These are phyloP conservation scores for Eupithecia exiguata DNA, from an alignment of 2,888 invertebrate species.

Conservation along the genomic window DNA sequence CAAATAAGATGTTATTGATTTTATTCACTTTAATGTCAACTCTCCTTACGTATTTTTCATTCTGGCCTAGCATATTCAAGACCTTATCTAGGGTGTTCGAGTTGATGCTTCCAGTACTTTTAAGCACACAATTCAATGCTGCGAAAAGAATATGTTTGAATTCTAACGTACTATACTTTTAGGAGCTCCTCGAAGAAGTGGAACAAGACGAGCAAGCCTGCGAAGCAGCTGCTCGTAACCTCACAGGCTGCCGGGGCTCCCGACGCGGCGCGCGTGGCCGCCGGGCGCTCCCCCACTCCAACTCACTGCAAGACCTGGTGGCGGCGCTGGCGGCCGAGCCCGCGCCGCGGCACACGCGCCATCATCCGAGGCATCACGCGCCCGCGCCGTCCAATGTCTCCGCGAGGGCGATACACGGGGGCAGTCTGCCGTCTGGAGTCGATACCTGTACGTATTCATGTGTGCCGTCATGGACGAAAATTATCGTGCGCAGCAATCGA, in stretches of 20 bases:
- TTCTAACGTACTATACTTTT: constrained; percentile 21
- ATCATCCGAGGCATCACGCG: constrained; percentile 55
- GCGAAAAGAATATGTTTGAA: not conserved
- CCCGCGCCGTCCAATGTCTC: constrained; percentile 66
- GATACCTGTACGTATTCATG: constrained; percentile 65
- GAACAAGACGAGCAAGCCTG: constrained; percentile 89
- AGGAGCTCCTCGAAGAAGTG: constrained; percentile 90
- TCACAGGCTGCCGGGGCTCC: constrained; percentile 67
- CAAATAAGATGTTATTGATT: too few species aligned
- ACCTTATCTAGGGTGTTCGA: too few species aligned
- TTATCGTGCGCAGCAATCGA: not conserved
- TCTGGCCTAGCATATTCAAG: too few species aligned
- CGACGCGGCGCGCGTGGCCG: constrained; percentile 68
- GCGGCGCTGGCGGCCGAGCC: constrained; percentile 78
- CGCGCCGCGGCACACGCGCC: constrained; percentile 57
- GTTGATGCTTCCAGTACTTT: not conserved
- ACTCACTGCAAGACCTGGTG: constrained; percentile 85
- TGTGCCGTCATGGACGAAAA: not conserved
- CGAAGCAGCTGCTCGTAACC: constrained; percentile 78
- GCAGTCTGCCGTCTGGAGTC: constrained; percentile 79
- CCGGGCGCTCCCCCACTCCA: constrained; percentile 81
- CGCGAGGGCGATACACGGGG: constrained; percentile 75
- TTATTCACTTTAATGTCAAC: too few species aligned
- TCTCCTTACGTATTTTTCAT: too few species aligned
- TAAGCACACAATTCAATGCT: too few species aligned